Conservation (phyloP, 2,888 invertebrate genomes). For the Drosophila paramelanica region DNA sequence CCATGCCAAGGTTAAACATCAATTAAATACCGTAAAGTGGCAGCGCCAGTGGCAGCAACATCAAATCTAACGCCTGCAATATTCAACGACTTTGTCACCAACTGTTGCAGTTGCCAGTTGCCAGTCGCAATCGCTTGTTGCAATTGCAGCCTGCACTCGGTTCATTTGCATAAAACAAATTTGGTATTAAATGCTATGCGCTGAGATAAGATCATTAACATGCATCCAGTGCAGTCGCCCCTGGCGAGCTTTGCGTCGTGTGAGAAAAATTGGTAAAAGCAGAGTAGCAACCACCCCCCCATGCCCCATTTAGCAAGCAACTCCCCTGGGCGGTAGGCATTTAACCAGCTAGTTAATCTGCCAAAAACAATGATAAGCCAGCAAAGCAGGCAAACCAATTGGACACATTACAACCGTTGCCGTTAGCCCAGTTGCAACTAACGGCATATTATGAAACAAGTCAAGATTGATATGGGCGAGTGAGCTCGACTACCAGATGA, state of each 20-base stretch:
- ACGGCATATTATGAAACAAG: slow-evolving; percentile 57
- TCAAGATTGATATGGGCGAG: neutral
- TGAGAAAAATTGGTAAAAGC: slow-evolving; percentile 56
- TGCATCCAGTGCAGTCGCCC: slow-evolving; percentile 50
- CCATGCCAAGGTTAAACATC: slow-evolving; percentile 76
- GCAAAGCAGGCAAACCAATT: slow-evolving; percentile 43
- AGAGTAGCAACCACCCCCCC: slow-evolving; percentile 26
- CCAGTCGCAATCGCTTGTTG: slow-evolving; percentile 24
- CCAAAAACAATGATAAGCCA: slow-evolving; percentile 55
- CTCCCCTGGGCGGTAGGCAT: slow-evolving; percentile 21
- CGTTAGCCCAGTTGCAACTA: slow-evolving; percentile 61
- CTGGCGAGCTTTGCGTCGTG: slow-evolving; percentile 29
- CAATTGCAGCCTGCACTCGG: slow-evolving; percentile 43
- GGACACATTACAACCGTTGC: slow-evolving; percentile 74
- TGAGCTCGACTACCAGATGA: neutral
- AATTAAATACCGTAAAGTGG: slow-evolving; percentile 73
- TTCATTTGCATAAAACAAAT: slow-evolving; percentile 84
- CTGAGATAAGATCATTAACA: slow-evolving; percentile 78
- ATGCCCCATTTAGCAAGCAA: slow-evolving; percentile 2
- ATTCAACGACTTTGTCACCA: slow-evolving; percentile 58
- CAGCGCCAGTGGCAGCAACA: slow-evolving; percentile 49
- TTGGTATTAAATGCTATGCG: slow-evolving; percentile 82
- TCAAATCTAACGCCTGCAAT: slow-evolving; percentile 64
- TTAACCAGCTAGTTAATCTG: slow-evolving; percentile 36
- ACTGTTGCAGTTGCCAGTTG: slow-evolving; percentile 42